phyloP scores from a whole-genome alignment of 2,113 vertebrate genomes.

The Taxidea taxus region DNA sequence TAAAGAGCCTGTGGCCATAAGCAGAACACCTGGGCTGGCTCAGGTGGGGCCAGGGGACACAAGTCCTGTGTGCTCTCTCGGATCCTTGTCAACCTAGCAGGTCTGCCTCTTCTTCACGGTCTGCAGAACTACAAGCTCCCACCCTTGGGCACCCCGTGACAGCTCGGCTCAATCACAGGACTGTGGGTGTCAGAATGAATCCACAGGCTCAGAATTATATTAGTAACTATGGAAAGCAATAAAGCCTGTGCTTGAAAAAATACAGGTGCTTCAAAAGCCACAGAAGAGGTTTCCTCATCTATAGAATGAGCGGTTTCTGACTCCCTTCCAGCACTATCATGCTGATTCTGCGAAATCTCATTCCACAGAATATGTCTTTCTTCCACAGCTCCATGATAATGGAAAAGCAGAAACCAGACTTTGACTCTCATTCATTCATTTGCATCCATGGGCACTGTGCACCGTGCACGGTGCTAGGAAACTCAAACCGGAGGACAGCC shows the following conservation, averaged over 20 bases:
- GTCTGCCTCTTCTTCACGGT: accelerated
- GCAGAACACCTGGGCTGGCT: neutral
- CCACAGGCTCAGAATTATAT: neutral
- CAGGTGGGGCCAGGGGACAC: no score
- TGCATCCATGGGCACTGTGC: neutral
- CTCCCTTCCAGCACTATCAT: neutral
- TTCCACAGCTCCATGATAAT: neutral
- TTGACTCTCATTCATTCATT: neutral
- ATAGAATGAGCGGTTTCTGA: neutral
- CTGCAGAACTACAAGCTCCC: neutral
- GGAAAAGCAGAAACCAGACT: neutral
- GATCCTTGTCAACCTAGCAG: neutral
- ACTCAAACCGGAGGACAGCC: neutral
- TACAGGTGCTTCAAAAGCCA: neutral
- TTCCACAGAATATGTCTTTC: neutral
- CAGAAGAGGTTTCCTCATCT: neutral
- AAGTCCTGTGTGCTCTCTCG: neutral
- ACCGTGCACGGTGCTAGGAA: neutral
- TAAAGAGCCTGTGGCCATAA: neutral
- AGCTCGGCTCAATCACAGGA: neutral
- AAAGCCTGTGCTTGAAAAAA: neutral
- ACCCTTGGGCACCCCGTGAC: neutral
- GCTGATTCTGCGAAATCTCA: neutral
- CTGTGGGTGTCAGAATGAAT: neutral
- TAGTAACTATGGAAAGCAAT: neutral